Evolutionary conservation across 2,113 vertebrate species (phyloP).

Genomic region (Corythaeola cristata): DNA sequence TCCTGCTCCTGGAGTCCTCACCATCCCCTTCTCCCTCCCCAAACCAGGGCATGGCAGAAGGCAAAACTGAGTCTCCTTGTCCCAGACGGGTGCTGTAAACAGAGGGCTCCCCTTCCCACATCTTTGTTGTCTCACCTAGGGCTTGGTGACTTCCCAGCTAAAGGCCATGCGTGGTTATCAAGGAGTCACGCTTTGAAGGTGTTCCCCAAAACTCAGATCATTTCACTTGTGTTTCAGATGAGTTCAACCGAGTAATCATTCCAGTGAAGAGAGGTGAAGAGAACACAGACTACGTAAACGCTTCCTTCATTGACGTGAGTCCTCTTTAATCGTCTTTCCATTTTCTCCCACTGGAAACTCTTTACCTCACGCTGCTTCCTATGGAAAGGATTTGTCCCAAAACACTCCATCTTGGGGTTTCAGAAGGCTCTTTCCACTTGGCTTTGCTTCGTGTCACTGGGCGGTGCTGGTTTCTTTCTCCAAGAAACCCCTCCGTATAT

Average conservation of each 20-base stretch:
- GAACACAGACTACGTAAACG: slow-evolving; percentile 96
- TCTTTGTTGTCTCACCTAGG: neutral
- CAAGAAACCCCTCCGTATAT: neutral
- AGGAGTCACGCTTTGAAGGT: neutral
- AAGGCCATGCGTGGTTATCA: neutral
- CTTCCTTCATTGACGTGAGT: slow-evolving; percentile 98
- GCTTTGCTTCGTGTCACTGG: neutral
- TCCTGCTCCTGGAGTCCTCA: neutral
- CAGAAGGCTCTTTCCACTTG: neutral
- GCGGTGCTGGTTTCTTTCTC: neutral
- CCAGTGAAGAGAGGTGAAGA: slow-evolving; percentile 98
- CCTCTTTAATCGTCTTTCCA: neutral
- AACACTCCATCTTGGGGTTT: neutral
- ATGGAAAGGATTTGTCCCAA: neutral
- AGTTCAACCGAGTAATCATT: slow-evolving; percentile 99
- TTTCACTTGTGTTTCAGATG: slow-evolving; percentile 78
- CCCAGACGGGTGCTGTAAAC: neutral
- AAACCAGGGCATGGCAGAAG: neutral
- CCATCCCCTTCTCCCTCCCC: neutral
- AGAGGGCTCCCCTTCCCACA: neutral
- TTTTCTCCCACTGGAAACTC: neutral
- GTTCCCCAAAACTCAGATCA: neutral
- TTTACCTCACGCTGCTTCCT: neutral
- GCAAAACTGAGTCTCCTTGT: neutral
- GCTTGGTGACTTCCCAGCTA: neutral